phyloP scores from a whole-genome alignment of 2,888 invertebrate species.

The Melolontha melolontha region DNA sequence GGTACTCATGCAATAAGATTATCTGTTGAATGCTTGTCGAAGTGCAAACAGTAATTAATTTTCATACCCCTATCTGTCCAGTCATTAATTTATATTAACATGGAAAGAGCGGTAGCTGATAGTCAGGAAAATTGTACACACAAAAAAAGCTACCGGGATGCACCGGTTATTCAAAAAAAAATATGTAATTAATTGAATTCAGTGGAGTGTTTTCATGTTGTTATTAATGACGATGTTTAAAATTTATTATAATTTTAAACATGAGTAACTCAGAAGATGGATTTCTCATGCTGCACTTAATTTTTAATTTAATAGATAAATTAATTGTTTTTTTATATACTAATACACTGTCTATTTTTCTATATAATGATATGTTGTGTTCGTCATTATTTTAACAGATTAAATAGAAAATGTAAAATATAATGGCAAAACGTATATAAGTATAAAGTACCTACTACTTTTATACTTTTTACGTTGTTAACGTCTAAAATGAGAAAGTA shows the following conservation, averaged over 20 bases:
- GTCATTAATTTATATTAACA: conserved; percentile 32
- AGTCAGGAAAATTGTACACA: conserved; percentile 8
- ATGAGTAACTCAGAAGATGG: neutral
- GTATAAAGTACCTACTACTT: too few relatives aligned
- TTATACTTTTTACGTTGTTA: too few relatives aligned
- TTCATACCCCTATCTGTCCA: conserved; percentile 26
- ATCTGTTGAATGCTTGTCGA: conserved; percentile 36
- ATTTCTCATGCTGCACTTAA: too few relatives aligned
- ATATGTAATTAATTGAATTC: conserved; percentile 11
- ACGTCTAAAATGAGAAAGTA: too few relatives aligned
- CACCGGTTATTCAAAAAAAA: neutral
- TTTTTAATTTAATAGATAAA: too few relatives aligned
- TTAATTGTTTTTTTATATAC: too few relatives aligned
- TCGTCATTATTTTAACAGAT: too few relatives aligned
- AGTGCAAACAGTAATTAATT: conserved; percentile 37
- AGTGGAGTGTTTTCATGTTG: neutral
- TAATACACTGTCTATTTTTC: too few relatives aligned
- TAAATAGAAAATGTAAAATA: too few relatives aligned
- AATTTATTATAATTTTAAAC: conserved; percentile 18
- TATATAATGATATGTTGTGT: too few relatives aligned
- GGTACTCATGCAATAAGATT: conserved; percentile 31
- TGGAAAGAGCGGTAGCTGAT: conserved; percentile 27
- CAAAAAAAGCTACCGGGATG: neutral
- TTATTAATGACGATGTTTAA: conserved; percentile 20
- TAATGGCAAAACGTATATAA: too few relatives aligned